Conservation (phyloP, 92 coral and sea anemone species). For the Diadumene lineata region DNA sequence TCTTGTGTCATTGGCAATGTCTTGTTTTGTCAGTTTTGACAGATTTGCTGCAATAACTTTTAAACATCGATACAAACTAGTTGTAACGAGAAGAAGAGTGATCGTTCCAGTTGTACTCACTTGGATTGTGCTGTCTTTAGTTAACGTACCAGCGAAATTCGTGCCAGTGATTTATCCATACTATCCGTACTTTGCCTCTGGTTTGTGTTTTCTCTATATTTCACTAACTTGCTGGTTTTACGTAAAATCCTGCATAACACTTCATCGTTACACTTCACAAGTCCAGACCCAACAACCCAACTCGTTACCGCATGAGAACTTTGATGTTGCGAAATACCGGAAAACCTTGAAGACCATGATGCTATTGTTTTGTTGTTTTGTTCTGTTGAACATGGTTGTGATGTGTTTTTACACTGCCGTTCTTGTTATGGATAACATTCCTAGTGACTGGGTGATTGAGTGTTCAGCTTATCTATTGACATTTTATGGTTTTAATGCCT, state of each 20-base stretch:
- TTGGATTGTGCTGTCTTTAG: too few relatives aligned
- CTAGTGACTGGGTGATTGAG: not conserved
- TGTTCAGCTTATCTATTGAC: not conserved
- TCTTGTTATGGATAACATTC: not conserved
- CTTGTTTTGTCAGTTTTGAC: constrained; percentile 33
- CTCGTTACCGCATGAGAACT: constrained; percentile 7
- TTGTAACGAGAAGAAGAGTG: constrained; percentile 32
- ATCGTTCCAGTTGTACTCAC: constrained; percentile 4
- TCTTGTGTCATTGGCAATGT: not conserved
- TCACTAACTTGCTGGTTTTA: not conserved
- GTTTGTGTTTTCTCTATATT: not conserved
- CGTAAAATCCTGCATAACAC: constrained; percentile 10
- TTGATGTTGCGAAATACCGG: constrained; percentile 22
- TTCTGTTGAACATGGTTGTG: not conserved
- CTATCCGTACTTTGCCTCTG: not conserved
- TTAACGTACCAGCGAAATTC: too few relatives aligned
- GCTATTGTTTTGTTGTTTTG: constrained; percentile 7
- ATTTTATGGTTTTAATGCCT: not conserved
- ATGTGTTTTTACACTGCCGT: not conserved
- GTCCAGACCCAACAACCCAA: constrained; percentile 6
- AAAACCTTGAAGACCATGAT: constrained; percentile 27
- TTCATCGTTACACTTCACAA: constrained; percentile 21
- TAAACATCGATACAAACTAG: constrained; percentile 32
- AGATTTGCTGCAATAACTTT: constrained; percentile 40
- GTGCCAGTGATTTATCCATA: too few relatives aligned